These are phyloP conservation scores for Notothenia coriiceps DNA, from an alignment of 2,113 vertebrate species.

Conservation along the genomic window DNA sequence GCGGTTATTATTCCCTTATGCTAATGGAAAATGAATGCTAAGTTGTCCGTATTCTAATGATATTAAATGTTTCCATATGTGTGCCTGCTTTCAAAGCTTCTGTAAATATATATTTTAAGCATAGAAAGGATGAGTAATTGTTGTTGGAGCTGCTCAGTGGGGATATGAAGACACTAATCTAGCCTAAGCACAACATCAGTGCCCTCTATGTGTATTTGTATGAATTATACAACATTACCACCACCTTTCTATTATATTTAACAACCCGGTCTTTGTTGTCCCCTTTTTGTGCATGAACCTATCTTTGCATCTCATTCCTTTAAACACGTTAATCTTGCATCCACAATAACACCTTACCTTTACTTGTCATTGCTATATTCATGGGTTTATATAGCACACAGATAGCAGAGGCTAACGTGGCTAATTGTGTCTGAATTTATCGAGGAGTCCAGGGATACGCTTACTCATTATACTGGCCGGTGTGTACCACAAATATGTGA, in stretches of 20 bases:
- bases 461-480: conserved; percentile 61
- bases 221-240: not conserved
- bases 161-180: not conserved
- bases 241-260: not conserved
- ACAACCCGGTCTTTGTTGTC: not conserved
- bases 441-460: conserved; percentile 39
- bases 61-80: not conserved
- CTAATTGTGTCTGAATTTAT: conserved; percentile 79
- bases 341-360: not conserved
- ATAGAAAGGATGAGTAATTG: not conserved
- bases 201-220: not conserved
- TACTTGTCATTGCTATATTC: conserved; percentile 12
- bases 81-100: not conserved
- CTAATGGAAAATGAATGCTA: not conserved
- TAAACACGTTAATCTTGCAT: not conserved
- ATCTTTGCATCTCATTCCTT: not conserved
- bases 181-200: not conserved
- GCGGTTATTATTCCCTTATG: not conserved
- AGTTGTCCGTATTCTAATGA: not conserved
- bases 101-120: not conserved
- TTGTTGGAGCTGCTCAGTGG: conserved; percentile 6
- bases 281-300: not conserved
- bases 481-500: conserved; percentile 41
- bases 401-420: conserved; percentile 73
- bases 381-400: not conserved